Evolutionary conservation across 1,140 invertebrate species (phyloP).

Genomic region (Trichogramma pretiosum): DNA sequence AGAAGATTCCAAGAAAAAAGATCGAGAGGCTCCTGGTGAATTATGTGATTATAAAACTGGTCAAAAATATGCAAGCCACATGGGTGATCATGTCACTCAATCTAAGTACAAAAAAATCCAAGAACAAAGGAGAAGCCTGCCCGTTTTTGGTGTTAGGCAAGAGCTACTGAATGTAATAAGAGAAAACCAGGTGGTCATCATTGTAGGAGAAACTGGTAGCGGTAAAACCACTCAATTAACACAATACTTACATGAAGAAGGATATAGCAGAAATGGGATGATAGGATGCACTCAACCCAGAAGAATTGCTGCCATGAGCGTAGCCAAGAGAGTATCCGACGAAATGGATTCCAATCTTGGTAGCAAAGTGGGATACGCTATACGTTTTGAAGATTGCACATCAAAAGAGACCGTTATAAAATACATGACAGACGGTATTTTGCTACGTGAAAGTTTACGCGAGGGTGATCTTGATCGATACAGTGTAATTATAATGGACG

Average conservation of each 20-base stretch:
- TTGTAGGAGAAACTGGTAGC: constrained; percentile 97
- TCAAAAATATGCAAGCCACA: constrained; percentile 95
- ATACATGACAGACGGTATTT: constrained; percentile 99
- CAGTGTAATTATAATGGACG: constrained; percentile 96
- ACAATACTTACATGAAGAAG: constrained; percentile 96
- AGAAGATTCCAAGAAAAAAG: constrained; percentile 61
- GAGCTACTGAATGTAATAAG: constrained; percentile 87
- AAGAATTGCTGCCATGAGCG: constrained; percentile 96
- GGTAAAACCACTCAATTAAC: constrained; percentile 99
- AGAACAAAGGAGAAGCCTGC: constrained; percentile 86
- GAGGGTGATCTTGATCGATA: constrained; percentile 95
- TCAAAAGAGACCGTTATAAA: constrained; percentile 93
- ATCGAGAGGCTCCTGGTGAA: constrained; percentile 53
- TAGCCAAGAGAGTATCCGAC: constrained; percentile 96
- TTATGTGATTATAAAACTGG: constrained; percentile 70
- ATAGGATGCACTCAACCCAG: constrained; percentile 93
- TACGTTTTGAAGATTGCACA: constrained; percentile 99
- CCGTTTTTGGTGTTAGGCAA: constrained; percentile 92
- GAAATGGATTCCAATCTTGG: constrained; percentile 90
- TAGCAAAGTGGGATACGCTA: constrained; percentile 94
- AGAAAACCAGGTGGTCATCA: constrained; percentile 92
- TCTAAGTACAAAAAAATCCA: constrained; percentile 76
- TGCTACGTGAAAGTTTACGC: constrained; percentile 86
- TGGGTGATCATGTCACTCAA: constrained; percentile 76
- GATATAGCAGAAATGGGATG: constrained; percentile 86